Evolutionary conservation across 2,797 vertebrate genomes (phyloP).

Genomic region (Danio jaintianensis): DNA sequence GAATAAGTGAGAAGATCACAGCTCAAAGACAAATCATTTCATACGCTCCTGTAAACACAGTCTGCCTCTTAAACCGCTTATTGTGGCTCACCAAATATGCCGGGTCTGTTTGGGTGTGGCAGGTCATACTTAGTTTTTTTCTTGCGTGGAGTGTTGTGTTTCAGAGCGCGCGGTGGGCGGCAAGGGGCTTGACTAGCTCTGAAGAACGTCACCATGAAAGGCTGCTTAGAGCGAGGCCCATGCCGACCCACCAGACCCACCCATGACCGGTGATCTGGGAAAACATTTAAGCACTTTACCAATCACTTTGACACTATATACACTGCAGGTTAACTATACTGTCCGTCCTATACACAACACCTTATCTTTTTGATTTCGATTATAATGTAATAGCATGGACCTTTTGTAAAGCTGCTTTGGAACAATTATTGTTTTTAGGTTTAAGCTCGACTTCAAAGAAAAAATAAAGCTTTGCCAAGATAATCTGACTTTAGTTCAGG

Average conservation of each 20-base stretch:
- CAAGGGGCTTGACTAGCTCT: constrained; percentile 82
- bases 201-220: constrained; percentile 98
- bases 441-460: too few relatives aligned
- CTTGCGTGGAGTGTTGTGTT: constrained; percentile 73
- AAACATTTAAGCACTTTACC: background rate
- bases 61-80: background rate
- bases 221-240: constrained; percentile 91
- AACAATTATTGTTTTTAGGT: too few relatives aligned
- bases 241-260: constrained; percentile 88
- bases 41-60: background rate
- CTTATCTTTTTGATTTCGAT: too few relatives aligned
- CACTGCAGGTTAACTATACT: too few relatives aligned
- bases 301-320: too few relatives aligned
- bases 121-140: constrained; percentile 85
- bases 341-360: too few relatives aligned
- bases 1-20: constrained; percentile 7
- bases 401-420: too few relatives aligned
- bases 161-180: constrained; percentile 81
- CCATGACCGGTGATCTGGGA: constrained; percentile 60
- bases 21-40: constrained; percentile 17
- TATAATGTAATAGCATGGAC: too few relatives aligned
- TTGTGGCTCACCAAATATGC: constrained; percentile 84
- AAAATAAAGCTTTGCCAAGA: too few relatives aligned
- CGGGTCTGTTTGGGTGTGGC: constrained; percentile 81
- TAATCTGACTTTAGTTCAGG: too few relatives aligned